Conservation (phyloP, 2,797 vertebrate species). For the Mus caroli region DNA sequence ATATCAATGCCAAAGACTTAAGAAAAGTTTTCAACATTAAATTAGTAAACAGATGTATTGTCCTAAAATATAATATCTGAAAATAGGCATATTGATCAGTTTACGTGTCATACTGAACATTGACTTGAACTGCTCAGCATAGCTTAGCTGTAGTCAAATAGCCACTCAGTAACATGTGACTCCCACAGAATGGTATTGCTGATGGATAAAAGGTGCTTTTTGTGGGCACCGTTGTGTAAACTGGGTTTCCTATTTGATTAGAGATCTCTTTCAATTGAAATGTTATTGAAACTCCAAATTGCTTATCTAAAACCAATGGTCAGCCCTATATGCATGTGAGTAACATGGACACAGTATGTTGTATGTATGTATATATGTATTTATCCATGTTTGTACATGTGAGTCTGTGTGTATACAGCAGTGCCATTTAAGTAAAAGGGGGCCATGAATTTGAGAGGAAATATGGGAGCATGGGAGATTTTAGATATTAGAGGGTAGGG, state of each 20-base stretch:
- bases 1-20: not conserved
- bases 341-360: not conserved
- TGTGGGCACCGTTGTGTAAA: not conserved
- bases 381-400: not conserved
- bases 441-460: not conserved
- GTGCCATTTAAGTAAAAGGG: not conserved
- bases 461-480: too few species aligned
- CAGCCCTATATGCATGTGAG: not conserved
- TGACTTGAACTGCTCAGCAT: not conserved
- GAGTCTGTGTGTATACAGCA: not conserved
- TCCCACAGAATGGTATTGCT: fast-evolving
- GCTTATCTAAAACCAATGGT: not conserved
- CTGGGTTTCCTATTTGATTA: not conserved
- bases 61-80: not conserved
- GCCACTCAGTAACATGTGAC: not conserved
- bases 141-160: not conserved
- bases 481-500: not conserved
- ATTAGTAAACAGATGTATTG: not conserved
- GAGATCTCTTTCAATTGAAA: not conserved
- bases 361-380: not conserved
- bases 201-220: fast-evolving
- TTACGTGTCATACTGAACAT: not conserved
- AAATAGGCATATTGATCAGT: not conserved
- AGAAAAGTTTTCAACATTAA: not conserved
- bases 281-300: not conserved